Evolutionary conservation across 2,113 vertebrate genomes (phyloP), one percentile per base, ranked within the genome.

Genomic region (Mesembrinibis cayennensis): DNA sequence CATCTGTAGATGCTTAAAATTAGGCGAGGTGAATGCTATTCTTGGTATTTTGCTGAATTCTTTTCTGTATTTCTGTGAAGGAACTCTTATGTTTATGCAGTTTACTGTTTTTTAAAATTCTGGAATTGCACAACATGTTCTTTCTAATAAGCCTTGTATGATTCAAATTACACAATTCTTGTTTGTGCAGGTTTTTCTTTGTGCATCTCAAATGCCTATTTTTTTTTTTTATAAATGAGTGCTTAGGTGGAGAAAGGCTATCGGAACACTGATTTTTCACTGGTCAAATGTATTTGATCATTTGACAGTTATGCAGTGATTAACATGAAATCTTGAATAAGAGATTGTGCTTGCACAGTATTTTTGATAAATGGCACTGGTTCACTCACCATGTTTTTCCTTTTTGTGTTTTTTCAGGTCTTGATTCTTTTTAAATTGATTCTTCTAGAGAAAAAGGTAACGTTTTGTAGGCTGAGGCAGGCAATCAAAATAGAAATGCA

Each of bases 401-500:
- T 49, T 92, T 96, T 62, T 96, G 59, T 94, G 49, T 49, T 26
- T 87, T 95, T 95, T 15, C 80, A 99, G 99, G 98, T 99, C 94
- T 98, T 99, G 88, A 99, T 99, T 90, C 98, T 99, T 71, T 99
- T 99, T 98, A 99, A 99, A 93, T 95, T 99, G 61, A 99, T 99
- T 97, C 98, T 99, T 96, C 98, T 99, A 90, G 99, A 99, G 97
- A 99, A 99, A 98, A 99, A 99, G 99, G 99, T 99, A 96, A 96
- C 5, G 2, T 88, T 70, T 72, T 73, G 18, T 89, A 93, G 62
- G n/a, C 56, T 73, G 73, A 78, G n/a, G 50, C 29, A 66, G 45
- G 71, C 71, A 71, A 81, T 53, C 62, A 36, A 80, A 73, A 25
- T 61, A 67, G 66, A 76, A 79, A 40, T 78, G 23, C 25, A 29